Evolutionary conservation across 2,888 invertebrate species (phyloP), one percentile per base, ranked within the genome.

Genomic region (Odontocolon sp.): DNA sequence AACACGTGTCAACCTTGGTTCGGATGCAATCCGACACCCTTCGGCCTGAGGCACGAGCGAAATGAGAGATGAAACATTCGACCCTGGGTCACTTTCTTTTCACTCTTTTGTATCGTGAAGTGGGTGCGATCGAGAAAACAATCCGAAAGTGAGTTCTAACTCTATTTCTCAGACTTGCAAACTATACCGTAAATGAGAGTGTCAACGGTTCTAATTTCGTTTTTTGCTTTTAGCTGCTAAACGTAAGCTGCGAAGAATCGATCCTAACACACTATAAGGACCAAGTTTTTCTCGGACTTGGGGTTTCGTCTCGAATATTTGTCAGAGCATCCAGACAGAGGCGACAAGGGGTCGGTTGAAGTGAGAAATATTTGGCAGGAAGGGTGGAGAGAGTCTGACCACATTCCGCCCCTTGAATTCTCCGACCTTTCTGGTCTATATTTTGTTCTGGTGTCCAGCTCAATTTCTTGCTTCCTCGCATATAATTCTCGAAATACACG

Each of bases 351-450:
- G 70, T 56, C 66, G 71, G 52, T 56, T 42, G 61, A 69, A 77
- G 82, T 78, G 84, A 84, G 79, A 82, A 85, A 82, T 83, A 83
- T 84, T 85, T 85, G 85, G 81, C 85, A 84, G 77, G 80, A 79
- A 79, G 84, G 85, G 82, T 83, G 82, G 79, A 80, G 72, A 81
- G 66, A 73, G 77, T 80, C 80, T 71, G 75, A 78, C 80, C 80
- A 66, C 82, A 77, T 77, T 71, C 61, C 81, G 78, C 79, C 80
- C 80, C 64, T 78, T 68, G 64, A 40, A 68, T 61, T 59, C 42
- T 38, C 47, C 36, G 28, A 67, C 56, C 52, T 56, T 56, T 36
- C 52, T 61, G 26, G 14, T 36, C 45, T 11, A 9, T 21, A 2
- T 31, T 31, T 56, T 61, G 23, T 14, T 45, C 45, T 21, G 16